phyloP scores from a whole-genome alignment of 2,113 vertebrate species.

The Pithys albifrons region DNA sequence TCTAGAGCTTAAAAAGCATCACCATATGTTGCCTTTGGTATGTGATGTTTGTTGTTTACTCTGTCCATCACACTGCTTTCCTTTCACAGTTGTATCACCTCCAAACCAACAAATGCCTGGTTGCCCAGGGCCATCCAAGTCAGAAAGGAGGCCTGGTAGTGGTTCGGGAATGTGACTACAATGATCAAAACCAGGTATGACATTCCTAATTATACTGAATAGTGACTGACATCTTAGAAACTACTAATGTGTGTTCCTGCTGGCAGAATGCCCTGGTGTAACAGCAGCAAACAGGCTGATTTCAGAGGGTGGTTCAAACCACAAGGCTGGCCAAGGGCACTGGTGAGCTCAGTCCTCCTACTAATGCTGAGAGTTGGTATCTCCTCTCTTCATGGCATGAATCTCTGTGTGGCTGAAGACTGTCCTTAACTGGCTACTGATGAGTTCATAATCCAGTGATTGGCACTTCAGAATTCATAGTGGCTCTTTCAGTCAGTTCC shows the following conservation, averaged over 20 bases:
- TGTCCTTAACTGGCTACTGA: background rate
- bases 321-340: background rate
- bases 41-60: background rate
- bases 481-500: background rate
- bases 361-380: background rate
- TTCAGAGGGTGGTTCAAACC: background rate
- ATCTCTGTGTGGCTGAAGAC: background rate
- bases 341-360: background rate
- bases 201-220: rapidly evolving
- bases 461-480: background rate
- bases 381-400: background rate
- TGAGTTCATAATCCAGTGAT: background rate
- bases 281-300: background rate
- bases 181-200: constrained; percentile 87
- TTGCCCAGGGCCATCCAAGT: constrained; percentile 89
- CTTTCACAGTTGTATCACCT: constrained; percentile 83
- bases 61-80: background rate
- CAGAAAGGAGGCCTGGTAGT: constrained; percentile 92
- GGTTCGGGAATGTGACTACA: constrained; percentile 84
- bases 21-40: background rate
- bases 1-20: background rate
- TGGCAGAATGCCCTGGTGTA: background rate
- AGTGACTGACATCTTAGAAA: background rate
- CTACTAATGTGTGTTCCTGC: background rate
- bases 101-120: constrained; percentile 86